Evolutionary conservation across 2,113 vertebrate genomes (phyloP).

Genomic region (Pipra filicauda): DNA sequence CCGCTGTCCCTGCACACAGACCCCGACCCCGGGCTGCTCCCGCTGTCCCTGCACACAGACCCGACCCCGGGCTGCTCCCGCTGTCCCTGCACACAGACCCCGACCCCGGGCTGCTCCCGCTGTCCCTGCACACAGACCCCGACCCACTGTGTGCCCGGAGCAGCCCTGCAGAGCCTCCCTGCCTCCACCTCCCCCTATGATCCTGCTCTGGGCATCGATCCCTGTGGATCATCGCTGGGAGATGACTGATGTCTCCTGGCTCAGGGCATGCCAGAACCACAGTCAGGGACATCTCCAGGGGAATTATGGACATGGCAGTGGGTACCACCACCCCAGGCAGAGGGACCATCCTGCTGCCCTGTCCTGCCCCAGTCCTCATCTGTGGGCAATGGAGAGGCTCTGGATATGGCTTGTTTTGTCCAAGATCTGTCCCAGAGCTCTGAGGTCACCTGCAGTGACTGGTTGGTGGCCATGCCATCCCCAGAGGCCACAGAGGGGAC

Average conservation of each 20-base stretch:
- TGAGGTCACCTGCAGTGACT: neutral
- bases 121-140: neutral
- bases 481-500: neutral
- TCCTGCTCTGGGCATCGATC: neutral
- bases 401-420: neutral
- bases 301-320: neutral
- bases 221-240: neutral
- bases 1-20: neutral
- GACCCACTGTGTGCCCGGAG: neutral
- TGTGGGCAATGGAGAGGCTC: fast-evolving
- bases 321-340: neutral
- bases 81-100: neutral
- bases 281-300: neutral
- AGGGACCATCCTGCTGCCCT: neutral
- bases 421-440: neutral
- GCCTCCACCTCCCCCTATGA: fast-evolving
- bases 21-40: too few relatives aligned
- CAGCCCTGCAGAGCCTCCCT: neutral
- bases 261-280: neutral
- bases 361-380: neutral
- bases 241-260: neutral
- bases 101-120: neutral
- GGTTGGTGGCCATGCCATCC: neutral
- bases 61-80: neutral
- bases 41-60: too few relatives aligned